These are phyloP conservation scores for human (Homo sapiens) DNA, from an alignment of 2,113 vertebrate species.

Conservation along the genomic window GRCh38 chr19:7192001-7192500, in stretches of 20 bases:
- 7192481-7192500: not conserved
- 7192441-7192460: not conserved
- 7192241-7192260: not conserved
- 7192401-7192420: not conserved
- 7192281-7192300: not conserved
- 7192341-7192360: not conserved
- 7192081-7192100: too few species aligned
- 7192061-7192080: too few species aligned
- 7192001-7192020: not conserved
- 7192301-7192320: not conserved
- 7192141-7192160: too few species aligned
- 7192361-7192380: not conserved
- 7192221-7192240: too few species aligned
- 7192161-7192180: too few species aligned
- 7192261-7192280: not conserved
- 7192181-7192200: too few species aligned
- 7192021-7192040: rapidly evolving
- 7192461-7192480: not conserved
- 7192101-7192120: too few species aligned
- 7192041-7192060: too few species aligned
- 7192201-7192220: too few species aligned
- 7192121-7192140: too few species aligned
- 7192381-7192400: not conserved
- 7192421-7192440: not conserved
- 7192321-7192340: not conserved